These are phyloP conservation scores for Mormyrus iriodes DNA, from an alignment of 2,113 vertebrate species.

Conservation along the genomic window DNA sequence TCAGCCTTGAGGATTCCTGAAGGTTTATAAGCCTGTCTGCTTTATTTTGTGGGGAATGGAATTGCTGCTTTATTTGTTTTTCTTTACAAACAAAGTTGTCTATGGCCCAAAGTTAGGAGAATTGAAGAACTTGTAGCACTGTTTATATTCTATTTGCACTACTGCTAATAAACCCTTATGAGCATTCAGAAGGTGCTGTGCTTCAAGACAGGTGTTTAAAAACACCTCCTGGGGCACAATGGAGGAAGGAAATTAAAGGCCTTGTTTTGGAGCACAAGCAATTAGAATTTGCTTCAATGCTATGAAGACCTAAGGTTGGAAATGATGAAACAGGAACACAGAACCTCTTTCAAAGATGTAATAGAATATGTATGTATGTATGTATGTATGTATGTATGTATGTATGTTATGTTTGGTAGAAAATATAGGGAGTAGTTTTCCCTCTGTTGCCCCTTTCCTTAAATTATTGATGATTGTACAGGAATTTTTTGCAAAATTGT, in stretches of 20 bases:
- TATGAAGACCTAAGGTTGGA: neutral
- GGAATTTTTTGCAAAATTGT: neutral
- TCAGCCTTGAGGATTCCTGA: neutral
- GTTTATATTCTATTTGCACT: neutral
- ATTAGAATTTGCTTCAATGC: neutral
- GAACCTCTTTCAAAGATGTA: neutral
- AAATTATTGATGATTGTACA: neutral
- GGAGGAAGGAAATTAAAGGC: neutral
- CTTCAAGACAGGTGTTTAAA: neutral
- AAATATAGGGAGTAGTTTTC: neutral
- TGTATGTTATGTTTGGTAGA: neutral
- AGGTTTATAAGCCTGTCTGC: neutral
- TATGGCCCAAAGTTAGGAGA: neutral
- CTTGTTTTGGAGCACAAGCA: neutral
- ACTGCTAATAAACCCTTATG: neutral
- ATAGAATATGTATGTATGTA: neutral
- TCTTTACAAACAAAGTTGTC: neutral
- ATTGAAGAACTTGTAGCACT: neutral
- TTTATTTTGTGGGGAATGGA: neutral
- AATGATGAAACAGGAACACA: neutral
- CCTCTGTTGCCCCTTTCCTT: neutral
- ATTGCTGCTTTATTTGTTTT: conserved; percentile 1
- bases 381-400: neutral
- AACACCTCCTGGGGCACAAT: neutral
- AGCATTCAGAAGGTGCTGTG: neutral